A percentile compares a stretch with the other conserved stretches of the same genome.
Evolutionary conservation across 2,888 invertebrate genomes (phyloP).

Genomic region (Gymnocheta viridis): DNA sequence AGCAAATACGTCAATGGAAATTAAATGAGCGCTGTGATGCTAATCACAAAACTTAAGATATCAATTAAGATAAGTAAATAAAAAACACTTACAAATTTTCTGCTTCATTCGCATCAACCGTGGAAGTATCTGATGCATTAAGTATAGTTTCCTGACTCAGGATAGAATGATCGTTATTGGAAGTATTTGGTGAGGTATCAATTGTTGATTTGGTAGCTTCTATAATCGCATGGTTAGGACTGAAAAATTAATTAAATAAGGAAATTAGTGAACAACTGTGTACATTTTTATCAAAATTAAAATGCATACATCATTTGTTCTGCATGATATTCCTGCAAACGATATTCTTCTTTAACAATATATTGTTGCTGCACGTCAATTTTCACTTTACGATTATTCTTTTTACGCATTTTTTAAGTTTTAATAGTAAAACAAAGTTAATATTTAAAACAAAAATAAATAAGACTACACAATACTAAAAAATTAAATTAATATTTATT

Average conservation of each 20-base stretch:
- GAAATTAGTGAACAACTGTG: not conserved
- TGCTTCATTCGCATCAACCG: slow-evolving; percentile 65
- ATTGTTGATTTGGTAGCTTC: slow-evolving; percentile 3
- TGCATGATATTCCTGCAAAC: slow-evolving; percentile 8
- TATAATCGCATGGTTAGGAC: slow-evolving; percentile 7
- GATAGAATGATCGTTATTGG: slow-evolving; percentile 21
- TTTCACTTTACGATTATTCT: slow-evolving; percentile 63
- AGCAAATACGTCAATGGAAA: too few species aligned
- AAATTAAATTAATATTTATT: slow-evolving; percentile 17
- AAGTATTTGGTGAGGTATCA: slow-evolving; percentile 28
- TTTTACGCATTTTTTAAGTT: slow-evolving; percentile 61
- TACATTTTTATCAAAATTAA: not conserved
- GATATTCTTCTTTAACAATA: slow-evolving; percentile 49
- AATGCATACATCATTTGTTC: slow-evolving; percentile 3
- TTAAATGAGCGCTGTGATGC: too few species aligned
- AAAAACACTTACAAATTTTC: slow-evolving; percentile 68
- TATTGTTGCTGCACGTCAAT: slow-evolving; percentile 36
- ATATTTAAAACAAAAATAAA: slow-evolving; percentile 12
- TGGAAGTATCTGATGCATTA: slow-evolving; percentile 68
- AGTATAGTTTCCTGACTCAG: slow-evolving; percentile 43
- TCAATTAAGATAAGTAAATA: too few species aligned
- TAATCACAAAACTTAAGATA: not conserved
- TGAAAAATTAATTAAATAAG: slow-evolving; percentile 31
- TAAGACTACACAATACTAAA: slow-evolving; percentile 18
- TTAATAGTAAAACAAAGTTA: slow-evolving; percentile 28